A percentile compares a stretch with the other conserved stretches of the same genome.
Evolutionary conservation across 2,113 vertebrate genomes (phyloP).

Genomic region (Rhipidura dahli): DNA sequence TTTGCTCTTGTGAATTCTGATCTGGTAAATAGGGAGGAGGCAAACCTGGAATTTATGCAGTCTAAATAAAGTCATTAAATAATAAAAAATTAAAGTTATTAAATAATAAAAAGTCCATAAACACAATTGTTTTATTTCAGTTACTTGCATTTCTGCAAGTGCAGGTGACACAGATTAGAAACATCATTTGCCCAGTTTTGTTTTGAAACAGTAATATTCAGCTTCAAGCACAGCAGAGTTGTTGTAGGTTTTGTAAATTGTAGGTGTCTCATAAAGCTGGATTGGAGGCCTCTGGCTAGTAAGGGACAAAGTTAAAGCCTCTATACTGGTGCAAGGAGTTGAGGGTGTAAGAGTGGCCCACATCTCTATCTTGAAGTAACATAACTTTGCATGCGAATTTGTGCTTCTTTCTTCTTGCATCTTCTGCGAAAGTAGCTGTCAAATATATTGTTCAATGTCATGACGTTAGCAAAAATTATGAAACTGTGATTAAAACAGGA

Average conservation of each 20-base stretch:
- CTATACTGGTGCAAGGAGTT: not conserved
- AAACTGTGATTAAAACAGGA: not conserved
- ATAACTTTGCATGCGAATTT: not conserved
- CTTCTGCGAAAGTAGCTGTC: fast-evolving
- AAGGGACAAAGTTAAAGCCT: not conserved
- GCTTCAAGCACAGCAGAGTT: not conserved
- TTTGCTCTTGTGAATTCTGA: not conserved
- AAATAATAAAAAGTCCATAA: not conserved
- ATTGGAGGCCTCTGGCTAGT: not conserved
- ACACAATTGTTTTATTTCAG: not conserved
- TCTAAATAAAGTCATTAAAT: not conserved
- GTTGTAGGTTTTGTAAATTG: not conserved
- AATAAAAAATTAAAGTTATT: not conserved
- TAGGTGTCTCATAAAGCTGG: not conserved
- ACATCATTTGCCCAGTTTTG: not conserved
- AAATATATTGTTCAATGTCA: not conserved
- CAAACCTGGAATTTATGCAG: not conserved
- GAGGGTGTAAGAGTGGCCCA: not conserved
- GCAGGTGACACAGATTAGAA: not conserved
- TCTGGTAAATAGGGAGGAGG: not conserved
- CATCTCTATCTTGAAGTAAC: not conserved
- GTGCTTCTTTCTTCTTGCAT: not conserved
- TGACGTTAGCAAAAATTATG: not conserved
- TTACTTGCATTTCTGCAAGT: not conserved
- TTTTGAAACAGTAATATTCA: not conserved